A percentile compares a stretch with the other conserved stretches of the same genome.
These are phyloP conservation scores for Rhincodon typus DNA, from an alignment of 2,797 vertebrate species.

Conservation along the genomic window DNA sequence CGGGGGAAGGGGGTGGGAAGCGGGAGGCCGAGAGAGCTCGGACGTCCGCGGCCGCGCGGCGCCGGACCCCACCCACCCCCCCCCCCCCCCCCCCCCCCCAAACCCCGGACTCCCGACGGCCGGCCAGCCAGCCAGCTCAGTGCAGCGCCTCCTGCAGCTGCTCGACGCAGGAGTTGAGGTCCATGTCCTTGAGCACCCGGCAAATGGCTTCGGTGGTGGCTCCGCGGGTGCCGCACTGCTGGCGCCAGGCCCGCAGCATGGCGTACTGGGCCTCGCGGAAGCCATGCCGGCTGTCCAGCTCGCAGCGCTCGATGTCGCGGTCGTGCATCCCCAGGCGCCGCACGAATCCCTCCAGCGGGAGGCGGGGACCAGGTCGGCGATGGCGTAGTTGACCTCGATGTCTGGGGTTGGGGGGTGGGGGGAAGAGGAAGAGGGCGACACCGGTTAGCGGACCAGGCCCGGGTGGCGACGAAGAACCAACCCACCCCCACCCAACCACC, in stretches of 20 bases:
- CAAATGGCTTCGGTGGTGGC: constrained; percentile 58
- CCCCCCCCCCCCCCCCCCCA: too few species aligned
- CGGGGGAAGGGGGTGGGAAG: too few species aligned
- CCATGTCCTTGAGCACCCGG: constrained; percentile 67
- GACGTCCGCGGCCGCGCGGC: too few species aligned
- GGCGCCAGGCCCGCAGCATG: constrained; percentile 76
- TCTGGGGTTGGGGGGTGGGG: constrained; percentile 44
- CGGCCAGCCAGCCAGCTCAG: too few species aligned
- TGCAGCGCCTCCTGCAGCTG: background rate
- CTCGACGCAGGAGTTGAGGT: constrained; percentile 48
- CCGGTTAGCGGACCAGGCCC: too few species aligned
- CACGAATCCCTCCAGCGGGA: constrained; percentile 73
- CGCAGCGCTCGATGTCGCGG: constrained; percentile 65
- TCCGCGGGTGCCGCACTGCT: constrained; percentile 41
- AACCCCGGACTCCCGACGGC: too few species aligned
- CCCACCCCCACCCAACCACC: too few species aligned
- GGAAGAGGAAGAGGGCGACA: too few species aligned
- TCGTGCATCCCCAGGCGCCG: constrained; percentile 73
- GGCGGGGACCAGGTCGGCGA: constrained; percentile 69
- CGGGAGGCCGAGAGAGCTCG: too few species aligned
- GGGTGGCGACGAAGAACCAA: too few species aligned
- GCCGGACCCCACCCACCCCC: too few species aligned
- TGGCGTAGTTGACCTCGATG: constrained; percentile 63
- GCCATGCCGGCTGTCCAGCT: constrained; percentile 60
- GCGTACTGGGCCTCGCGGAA: constrained; percentile 78